phyloP scores from a whole-genome alignment of 2,113 vertebrate genomes.

The Aplodontia rufa region DNA sequence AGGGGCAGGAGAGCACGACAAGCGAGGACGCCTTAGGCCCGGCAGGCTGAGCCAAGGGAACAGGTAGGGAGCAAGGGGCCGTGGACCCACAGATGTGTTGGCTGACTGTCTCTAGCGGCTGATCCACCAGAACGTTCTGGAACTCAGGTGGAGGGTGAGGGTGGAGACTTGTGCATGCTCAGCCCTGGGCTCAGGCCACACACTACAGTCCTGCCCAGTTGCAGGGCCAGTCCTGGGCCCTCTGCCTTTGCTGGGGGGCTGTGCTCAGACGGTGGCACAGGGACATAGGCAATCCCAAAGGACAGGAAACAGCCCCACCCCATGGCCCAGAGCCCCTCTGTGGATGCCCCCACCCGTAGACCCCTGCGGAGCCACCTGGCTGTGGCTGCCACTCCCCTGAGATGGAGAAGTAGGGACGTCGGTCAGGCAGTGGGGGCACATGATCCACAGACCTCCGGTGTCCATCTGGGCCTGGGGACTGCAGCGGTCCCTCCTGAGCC shows the following conservation, averaged over 20 bases:
- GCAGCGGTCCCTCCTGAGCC: not conserved
- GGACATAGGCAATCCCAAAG: too few relatives aligned
- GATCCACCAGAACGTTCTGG: not conserved
- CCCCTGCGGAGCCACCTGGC: too few relatives aligned
- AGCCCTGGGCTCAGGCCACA: too few relatives aligned
- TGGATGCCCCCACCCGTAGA: not conserved
- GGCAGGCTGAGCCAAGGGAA: not conserved
- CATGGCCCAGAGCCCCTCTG: fast-evolving
- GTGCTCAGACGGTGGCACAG: not conserved
- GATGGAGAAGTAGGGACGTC: not conserved
- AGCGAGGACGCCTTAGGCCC: not conserved
- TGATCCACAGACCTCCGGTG: not conserved
- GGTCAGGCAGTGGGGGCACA: not conserved
- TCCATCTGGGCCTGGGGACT: not conserved
- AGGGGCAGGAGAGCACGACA: not conserved
- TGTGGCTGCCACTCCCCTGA: not conserved
- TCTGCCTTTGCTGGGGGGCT: not conserved
- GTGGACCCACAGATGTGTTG: not conserved
- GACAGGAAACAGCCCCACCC: not conserved
- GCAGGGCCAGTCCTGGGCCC: too few relatives aligned
- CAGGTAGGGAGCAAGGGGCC: fast-evolving
- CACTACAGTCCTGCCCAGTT: fast-evolving
- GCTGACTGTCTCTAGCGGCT: not conserved
- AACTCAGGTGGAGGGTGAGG: not conserved
- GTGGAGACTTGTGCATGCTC: fast-evolving